A percentile compares a stretch with the other conserved stretches of the same genome.
Conservation (phyloP, 2,113 vertebrate genomes). For the Semicossyphus pulcher region DNA sequence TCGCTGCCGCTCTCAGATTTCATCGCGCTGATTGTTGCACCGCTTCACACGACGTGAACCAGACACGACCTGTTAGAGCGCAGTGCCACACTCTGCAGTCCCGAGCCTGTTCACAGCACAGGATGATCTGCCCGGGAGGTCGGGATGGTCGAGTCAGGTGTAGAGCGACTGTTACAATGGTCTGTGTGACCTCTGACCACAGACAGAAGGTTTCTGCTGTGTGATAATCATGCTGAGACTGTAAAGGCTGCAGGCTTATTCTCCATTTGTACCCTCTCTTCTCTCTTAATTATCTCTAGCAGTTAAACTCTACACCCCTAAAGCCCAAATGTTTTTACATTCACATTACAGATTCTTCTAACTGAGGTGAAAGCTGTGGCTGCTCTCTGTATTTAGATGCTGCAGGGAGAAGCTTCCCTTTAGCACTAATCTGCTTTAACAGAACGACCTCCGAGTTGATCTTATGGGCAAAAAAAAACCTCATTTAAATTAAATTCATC, state of each 20-base stretch:
- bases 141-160: conserved; percentile 39
- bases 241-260: conserved; percentile 14
- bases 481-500: conserved; percentile 41
- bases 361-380: conserved; percentile 12
- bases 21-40: conserved; percentile 16
- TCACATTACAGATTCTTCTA: conserved; percentile 14
- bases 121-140: conserved; percentile 48
- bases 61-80: conserved; percentile 58
- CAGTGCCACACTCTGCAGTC: conserved; percentile 17
- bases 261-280: neutral
- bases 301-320: neutral
- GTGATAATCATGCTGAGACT: conserved; percentile 35
- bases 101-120: conserved; percentile 36
- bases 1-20: conserved; percentile 39
- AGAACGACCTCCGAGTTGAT: conserved; percentile 39
- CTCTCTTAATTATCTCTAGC: too few species aligned
- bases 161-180: conserved; percentile 60
- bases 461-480: conserved; percentile 23
- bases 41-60: conserved; percentile 45
- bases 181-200: conserved; percentile 40
- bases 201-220: conserved; percentile 20
- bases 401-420: conserved; percentile 6
- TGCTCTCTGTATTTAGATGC: conserved; percentile 5
- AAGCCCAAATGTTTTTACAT: conserved; percentile 29
- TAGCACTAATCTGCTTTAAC: conserved; percentile 29